phyloP scores from a whole-genome alignment of 2,797 vertebrate genomes.

The Fistularia tabacaria region DNA sequence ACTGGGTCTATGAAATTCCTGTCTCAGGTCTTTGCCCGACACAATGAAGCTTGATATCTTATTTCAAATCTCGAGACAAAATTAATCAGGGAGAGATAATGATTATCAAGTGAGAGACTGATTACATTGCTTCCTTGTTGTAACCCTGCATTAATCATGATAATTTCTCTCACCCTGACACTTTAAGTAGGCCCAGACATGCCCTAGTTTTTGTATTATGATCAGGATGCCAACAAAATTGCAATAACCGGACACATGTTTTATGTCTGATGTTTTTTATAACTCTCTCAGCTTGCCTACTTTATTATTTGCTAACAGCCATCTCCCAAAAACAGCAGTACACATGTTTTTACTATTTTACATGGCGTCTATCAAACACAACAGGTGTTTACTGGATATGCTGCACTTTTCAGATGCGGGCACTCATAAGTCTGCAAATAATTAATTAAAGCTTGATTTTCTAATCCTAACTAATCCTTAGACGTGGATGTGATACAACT shows the following conservation, averaged over 20 bases:
- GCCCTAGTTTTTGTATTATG: conserved; percentile 48
- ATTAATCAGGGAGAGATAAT: conserved; percentile 62
- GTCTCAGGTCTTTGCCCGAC: conserved; percentile 31
- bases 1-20: conserved; percentile 36
- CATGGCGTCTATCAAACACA: conserved; percentile 1
- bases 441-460: too few relatives aligned
- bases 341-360: conserved; percentile 13
- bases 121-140: conserved; percentile 50
- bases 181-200: conserved; percentile 37
- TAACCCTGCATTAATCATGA: conserved; percentile 66
- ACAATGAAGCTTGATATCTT: conserved; percentile 55
- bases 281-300: conserved; percentile 14
- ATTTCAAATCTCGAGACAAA: conserved; percentile 59
- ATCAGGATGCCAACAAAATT: conserved; percentile 53
- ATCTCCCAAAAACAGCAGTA: not conserved
- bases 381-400: too few relatives aligned
- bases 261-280: too few relatives aligned
- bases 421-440: too few relatives aligned
- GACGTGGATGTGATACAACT: not conserved
- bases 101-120: conserved; percentile 61
- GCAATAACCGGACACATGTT: conserved; percentile 41
- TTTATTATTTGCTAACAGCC: conserved; percentile 14
- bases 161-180: conserved; percentile 60
- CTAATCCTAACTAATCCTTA: too few relatives aligned
- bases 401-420: too few relatives aligned